Conservation (phyloP, 2,797 vertebrate species). For the Myoxocephalus aenaeus region DNA sequence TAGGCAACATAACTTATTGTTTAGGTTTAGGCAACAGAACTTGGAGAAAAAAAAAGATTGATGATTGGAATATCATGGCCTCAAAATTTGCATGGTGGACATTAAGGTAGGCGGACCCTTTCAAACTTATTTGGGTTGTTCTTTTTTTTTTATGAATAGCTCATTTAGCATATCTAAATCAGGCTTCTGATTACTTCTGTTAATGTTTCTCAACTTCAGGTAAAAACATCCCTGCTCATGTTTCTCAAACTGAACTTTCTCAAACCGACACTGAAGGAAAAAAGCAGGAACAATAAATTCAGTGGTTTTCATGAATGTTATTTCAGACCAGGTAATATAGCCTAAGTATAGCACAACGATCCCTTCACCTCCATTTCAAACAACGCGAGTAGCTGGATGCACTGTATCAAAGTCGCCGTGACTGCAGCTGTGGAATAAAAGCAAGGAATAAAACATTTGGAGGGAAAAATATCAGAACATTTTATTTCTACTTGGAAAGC, state of each 20-base stretch:
- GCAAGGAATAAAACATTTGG: constrained; percentile 51
- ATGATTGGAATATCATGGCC: too few relatives aligned
- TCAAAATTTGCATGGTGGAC: too few relatives aligned
- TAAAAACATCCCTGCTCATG: neutral
- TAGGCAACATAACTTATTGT: neutral
- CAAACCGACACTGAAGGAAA: neutral
- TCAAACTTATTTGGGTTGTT: too few relatives aligned
- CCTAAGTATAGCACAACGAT: neutral
- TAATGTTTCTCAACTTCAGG: neutral
- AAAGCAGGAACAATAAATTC: neutral
- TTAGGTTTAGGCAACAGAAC: neutral
- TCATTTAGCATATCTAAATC: neutral
- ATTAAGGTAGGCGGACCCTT: too few relatives aligned
- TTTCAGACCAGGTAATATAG: constrained; percentile 4
- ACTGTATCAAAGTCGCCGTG: constrained; percentile 15
- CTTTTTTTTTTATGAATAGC: neutral
- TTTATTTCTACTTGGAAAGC: constrained; percentile 29
- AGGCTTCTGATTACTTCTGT: neutral
- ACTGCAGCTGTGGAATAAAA: constrained; percentile 20
- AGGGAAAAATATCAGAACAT: constrained; percentile 10
- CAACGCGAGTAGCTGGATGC: neutral
- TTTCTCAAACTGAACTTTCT: neutral
- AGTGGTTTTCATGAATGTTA: neutral
- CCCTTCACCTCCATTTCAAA: constrained; percentile 34
- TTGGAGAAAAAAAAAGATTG: too few relatives aligned